Evolutionary conservation across 2,888 invertebrate genomes (phyloP).

Genomic region (Lepidochitona cinerea): DNA sequence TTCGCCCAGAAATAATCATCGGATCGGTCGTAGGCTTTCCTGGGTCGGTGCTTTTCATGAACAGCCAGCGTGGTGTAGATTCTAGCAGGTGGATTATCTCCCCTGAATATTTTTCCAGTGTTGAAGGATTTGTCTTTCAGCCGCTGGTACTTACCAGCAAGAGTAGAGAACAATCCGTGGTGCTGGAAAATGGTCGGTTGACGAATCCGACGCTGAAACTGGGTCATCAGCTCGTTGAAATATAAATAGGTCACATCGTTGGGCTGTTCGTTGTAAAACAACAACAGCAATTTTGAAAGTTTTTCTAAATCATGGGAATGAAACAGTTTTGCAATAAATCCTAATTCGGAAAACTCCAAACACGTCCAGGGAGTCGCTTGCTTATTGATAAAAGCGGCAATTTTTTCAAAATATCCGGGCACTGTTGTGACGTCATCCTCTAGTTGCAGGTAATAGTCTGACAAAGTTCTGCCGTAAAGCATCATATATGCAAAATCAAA

Average conservation of each 20-base stretch:
- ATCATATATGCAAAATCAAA: conserved; percentile 69
- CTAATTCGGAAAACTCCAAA: conserved; percentile 47
- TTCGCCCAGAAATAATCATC: conserved; percentile 38
- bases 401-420: conserved; percentile 58
- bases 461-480: conserved; percentile 57
- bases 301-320: conserved; percentile 37
- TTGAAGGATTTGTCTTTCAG: conserved; percentile 1
- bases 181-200: conserved; percentile 44
- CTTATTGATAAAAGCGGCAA: conserved; percentile 59
- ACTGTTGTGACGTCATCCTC: conserved; percentile 70
- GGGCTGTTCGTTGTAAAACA: conserved; percentile 41
- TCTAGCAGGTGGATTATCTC: conserved; percentile 64
- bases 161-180: conserved; percentile 44
- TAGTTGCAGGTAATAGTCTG: conserved; percentile 66
- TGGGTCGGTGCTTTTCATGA: conserved; percentile 55
- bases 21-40: conserved; percentile 57
- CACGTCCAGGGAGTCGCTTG: conserved; percentile 36
- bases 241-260: conserved; percentile 42
- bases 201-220: conserved; percentile 31
- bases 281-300: conserved; percentile 60
- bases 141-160: conserved; percentile 33
- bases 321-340: conserved; percentile 53
- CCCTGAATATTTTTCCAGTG: conserved; percentile 12
- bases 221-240: conserved; percentile 33
- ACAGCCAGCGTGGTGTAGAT: conserved; percentile 65